phyloP scores from a whole-genome alignment of 2,797 vertebrate species.

The Dryobates pubescens region DNA sequence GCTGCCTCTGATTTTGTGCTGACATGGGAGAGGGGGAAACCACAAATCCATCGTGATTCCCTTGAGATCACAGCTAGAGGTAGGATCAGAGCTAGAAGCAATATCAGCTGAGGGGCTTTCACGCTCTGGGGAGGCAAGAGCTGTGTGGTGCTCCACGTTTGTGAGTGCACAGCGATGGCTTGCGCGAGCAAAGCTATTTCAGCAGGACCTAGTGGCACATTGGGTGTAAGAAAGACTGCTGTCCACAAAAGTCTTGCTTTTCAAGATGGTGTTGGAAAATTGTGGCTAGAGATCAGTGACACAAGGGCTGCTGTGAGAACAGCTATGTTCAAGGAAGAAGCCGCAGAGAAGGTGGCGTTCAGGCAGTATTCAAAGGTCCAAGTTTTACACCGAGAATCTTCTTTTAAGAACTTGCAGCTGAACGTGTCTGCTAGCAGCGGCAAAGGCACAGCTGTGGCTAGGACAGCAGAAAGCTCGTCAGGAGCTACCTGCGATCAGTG shows the following conservation, averaged over 20 bases:
- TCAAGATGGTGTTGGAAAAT: fast-evolving
- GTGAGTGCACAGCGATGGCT: not conserved
- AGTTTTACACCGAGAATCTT: not conserved
- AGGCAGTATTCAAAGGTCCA: fast-evolving
- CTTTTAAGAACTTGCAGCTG: not conserved
- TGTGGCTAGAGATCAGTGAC: not conserved
- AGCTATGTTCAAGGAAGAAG: not conserved
- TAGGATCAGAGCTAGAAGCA: not conserved
- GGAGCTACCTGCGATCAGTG: not conserved
- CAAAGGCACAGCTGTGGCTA: fast-evolving
- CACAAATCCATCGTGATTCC: not conserved
- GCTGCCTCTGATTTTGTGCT: not conserved
- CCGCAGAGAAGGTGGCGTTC: not conserved
- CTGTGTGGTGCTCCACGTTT: fast-evolving
- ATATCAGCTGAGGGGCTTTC: fast-evolving
- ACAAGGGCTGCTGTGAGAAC: not conserved
- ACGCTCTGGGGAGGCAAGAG: not conserved
- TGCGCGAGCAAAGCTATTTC: fast-evolving
- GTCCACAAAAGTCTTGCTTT: not conserved
- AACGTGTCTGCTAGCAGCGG: fast-evolving
- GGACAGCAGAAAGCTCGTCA: not conserved
- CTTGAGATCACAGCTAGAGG: not conserved
- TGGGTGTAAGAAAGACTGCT: fast-evolving
- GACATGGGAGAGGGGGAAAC: not conserved
- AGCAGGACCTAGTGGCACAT: not conserved